These are phyloP conservation scores for Agrotis segetum DNA, from an alignment of 2,888 invertebrate genomes.

Conservation along the genomic window DNA sequence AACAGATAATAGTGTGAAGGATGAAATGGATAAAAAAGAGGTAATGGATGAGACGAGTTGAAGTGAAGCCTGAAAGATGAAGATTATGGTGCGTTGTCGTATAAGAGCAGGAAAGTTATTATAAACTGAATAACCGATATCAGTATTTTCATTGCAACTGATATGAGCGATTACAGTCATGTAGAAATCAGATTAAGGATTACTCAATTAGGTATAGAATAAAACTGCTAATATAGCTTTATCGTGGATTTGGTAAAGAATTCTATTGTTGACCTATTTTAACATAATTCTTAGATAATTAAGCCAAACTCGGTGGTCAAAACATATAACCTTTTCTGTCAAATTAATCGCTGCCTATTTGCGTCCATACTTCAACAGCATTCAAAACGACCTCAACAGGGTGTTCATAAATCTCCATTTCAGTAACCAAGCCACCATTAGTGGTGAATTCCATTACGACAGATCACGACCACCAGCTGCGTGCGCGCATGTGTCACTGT, in stretches of 20 bases:
- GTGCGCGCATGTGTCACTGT: constrained; percentile 75
- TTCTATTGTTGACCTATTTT: not conserved
- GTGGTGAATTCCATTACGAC: constrained; percentile 74
- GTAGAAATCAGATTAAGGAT: not conserved
- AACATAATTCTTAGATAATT: not conserved
- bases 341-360: constrained; percentile 50
- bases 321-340: constrained; percentile 32
- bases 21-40: too few species aligned
- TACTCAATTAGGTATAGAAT: not conserved
- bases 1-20: too few species aligned
- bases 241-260: not conserved
- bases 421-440: constrained; percentile 70
- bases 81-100: too few species aligned
- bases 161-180: not conserved
- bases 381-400: constrained; percentile 62
- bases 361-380: constrained; percentile 48
- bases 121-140: too few species aligned
- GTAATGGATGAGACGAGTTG: too few species aligned
- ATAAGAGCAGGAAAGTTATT: too few species aligned
- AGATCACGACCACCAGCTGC: constrained; percentile 80
- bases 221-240: too few species aligned
- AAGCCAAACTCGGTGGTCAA: constrained; percentile 7
- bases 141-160: not conserved
- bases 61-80: too few species aligned
- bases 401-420: constrained; percentile 66